A percentile compares a stretch with the other conserved stretches of the same genome.
Evolutionary conservation across 2,113 vertebrate species (phyloP).

Genomic region (Nanger granti): DNA sequence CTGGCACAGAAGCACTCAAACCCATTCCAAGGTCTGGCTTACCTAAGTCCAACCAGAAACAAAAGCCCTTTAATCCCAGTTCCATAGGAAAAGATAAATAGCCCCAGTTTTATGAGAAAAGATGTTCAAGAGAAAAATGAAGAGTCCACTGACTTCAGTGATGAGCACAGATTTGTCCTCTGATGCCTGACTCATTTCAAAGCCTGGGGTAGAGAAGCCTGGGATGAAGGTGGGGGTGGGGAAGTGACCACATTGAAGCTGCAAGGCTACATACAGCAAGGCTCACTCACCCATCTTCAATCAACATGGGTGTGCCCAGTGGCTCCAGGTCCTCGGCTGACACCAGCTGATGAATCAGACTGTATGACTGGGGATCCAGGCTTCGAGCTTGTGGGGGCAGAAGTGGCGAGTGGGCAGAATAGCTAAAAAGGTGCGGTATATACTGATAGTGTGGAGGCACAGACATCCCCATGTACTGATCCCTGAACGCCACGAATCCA

Average conservation of each 20-base stretch:
- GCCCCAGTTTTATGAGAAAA: not conserved
- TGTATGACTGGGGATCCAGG: constrained; percentile 93
- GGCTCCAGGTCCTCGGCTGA: constrained; percentile 94
- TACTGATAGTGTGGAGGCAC: constrained; percentile 94
- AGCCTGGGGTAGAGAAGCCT: not conserved
- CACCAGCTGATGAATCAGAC: constrained; percentile 92
- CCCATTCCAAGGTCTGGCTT: not conserved
- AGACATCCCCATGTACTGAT: constrained; percentile 93
- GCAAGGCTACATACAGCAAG: fast-evolving
- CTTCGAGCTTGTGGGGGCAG: constrained; percentile 88
- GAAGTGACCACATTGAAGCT: not conserved
- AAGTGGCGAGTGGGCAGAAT: constrained; percentile 89
- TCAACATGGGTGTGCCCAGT: constrained; percentile 93
- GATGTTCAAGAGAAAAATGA: not conserved
- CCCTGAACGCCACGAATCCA: constrained; percentile 92
- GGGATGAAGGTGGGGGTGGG: not conserved
- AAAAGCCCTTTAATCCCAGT: not conserved
- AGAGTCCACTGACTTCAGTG: not conserved
- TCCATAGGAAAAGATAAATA: not conserved
- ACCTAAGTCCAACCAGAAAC: not conserved
- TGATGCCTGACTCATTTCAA: not conserved
- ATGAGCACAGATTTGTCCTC: not conserved
- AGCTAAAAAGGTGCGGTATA: constrained; percentile 95
- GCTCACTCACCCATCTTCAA: constrained; percentile 92
- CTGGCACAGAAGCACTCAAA: not conserved